Evolutionary conservation across 2,888 invertebrate species (phyloP), one percentile per base, ranked within the genome.

Genomic region (Axea sp.): DNA sequence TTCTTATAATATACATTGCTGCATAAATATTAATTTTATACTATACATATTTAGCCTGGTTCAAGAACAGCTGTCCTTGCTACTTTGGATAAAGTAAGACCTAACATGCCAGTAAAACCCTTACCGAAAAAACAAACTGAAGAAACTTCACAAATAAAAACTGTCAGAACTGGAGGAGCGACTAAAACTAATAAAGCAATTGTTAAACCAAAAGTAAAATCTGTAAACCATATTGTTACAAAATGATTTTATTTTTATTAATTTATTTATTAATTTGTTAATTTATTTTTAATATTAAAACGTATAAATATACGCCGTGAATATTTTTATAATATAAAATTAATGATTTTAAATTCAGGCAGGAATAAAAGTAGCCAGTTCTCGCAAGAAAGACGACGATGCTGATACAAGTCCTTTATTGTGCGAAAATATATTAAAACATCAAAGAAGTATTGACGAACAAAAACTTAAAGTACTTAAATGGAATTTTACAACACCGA

Each of bases 401-500:
- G 91, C 94, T 6, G 96, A 96, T 79, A 91, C 90, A 0, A 84
- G 83, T 79, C 86, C 86, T 7, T 88, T 96, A 1, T 89, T 98
- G 37, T 92, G 93, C 0, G 90, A 92, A 9, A 96, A 96, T 83
- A 95, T 94, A 83, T 90, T 95, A 45, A 99, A 99, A 87, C 95
- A 96, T 85, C 97, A 97, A 86, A 91, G 99, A 53, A 92, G 96
- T 37, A 93, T 96, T 41, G 99, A 99, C 83, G 99, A 99, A 86
- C 96, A 96, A 81, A 95, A 95, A 86, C 89, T 98, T 62, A 96
- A 96, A 89, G 93, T 95, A 2, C 89, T 98, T 11, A 97, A 96
- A 86, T 98, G 98, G 98, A 96, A 97, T 86, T 99, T 99, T 83
- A 94, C 95, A 0, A 92, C 94, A 0, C 98, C 99, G 0, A 91